Evolutionary conservation across 2,113 vertebrate genomes (phyloP).

Genomic region (Pituophis catenifer): DNA sequence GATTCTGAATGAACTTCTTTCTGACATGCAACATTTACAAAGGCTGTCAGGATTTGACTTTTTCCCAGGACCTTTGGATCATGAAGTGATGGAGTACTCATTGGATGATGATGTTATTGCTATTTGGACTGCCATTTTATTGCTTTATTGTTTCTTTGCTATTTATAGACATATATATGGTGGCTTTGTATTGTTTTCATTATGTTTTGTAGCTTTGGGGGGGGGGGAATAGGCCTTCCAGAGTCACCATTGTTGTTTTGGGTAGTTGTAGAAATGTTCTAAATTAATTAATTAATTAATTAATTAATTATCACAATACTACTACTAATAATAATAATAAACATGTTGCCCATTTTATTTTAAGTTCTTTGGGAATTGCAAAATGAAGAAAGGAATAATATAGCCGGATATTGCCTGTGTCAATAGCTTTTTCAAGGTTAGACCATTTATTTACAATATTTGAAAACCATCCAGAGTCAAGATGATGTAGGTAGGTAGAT

Average conservation of each 20-base stretch:
- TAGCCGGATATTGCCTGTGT: not conserved
- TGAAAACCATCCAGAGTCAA: not conserved
- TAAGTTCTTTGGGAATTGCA: conserved; percentile 37
- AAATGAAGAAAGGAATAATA: conserved; percentile 47
- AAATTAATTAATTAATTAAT: too few relatives aligned
- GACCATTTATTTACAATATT: conserved; percentile 12
- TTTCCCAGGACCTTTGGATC: not conserved
- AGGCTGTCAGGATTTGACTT: not conserved
- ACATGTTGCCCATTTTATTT: conserved; percentile 10
- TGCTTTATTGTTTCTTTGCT: not conserved
- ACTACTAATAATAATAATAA: not conserved
- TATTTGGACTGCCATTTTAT: not conserved
- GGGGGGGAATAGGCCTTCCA: not conserved
- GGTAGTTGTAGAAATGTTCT: not conserved
- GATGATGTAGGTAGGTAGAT: not conserved
- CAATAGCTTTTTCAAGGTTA: not conserved
- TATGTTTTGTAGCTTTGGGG: not conserved
- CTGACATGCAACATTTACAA: not conserved
- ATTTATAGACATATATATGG: not conserved
- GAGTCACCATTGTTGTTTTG: not conserved
- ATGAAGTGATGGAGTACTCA: not conserved
- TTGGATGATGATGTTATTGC: not conserved
- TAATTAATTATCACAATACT: too few relatives aligned
- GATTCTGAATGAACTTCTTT: not conserved
- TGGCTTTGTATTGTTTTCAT: not conserved